A percentile compares a stretch with the other conserved stretches of the same genome.
Conservation (phyloP, 1,140 invertebrate species). For the Linepithema humile region DNA sequence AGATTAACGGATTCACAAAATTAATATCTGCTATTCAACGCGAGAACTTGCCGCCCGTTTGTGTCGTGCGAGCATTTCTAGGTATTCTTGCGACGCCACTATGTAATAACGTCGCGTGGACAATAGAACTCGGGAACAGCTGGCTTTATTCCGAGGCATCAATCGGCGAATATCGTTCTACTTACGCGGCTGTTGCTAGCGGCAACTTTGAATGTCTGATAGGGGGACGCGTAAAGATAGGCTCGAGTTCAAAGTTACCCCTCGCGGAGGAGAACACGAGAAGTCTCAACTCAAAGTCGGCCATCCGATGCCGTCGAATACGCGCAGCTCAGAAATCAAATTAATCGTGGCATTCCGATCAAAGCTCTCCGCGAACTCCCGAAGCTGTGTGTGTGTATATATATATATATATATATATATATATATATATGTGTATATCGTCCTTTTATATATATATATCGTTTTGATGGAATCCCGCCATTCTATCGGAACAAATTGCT, state of each 20-base stretch:
- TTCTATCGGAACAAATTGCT: background rate
- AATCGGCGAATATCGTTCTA: conserved; percentile 11
- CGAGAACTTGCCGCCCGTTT: conserved; percentile 1
- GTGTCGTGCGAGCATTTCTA: background rate
- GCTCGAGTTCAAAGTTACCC: conserved; percentile 17
- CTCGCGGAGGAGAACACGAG: background rate
- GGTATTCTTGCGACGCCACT: background rate
- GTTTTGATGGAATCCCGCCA: background rate
- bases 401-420: background rate
- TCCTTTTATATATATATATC: too few species aligned
- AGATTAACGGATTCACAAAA: conserved; percentile 16
- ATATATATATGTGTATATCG: too few species aligned
- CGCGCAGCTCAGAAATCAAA: background rate
- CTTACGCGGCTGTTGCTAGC: conserved; percentile 2
- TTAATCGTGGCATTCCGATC: conserved; percentile 30
- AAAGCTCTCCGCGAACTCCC: conserved; percentile 8
- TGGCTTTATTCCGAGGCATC: conserved; percentile 14
- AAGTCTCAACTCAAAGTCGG: background rate
- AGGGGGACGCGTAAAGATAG: background rate
- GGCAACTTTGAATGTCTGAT: background rate
- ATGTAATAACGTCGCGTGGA: background rate
- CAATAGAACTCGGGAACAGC: background rate
- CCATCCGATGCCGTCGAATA: background rate
- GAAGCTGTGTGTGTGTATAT: background rate
- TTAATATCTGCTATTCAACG: conserved; percentile 20